A percentile compares a stretch with the other conserved stretches of the same genome.
These are phyloP conservation scores for Notechis scutatus DNA, from an alignment of 2,113 vertebrate species.

Conservation along the genomic window DNA sequence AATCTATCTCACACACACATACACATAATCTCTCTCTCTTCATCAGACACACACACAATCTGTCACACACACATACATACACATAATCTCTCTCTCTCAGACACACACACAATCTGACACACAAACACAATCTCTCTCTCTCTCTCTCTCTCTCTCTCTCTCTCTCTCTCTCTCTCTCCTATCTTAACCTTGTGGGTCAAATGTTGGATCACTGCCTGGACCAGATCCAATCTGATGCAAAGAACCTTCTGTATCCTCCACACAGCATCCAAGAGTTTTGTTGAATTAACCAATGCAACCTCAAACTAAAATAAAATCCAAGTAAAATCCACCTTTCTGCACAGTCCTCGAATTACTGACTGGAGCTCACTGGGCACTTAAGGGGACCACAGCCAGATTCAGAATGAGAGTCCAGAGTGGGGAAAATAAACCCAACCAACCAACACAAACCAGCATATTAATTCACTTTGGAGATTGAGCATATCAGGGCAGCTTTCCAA, in stretches of 20 bases:
- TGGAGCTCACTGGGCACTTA: not conserved
- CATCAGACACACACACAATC: too few relatives aligned
- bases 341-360: not conserved
- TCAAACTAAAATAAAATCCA: not conserved
- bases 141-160: too few relatives aligned
- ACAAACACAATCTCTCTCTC: too few relatives aligned
- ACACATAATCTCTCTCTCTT: too few relatives aligned
- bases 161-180: too few relatives aligned
- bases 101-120: too few relatives aligned
- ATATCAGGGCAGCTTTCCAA: not conserved
- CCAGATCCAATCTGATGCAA: fast-evolving
- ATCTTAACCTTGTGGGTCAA: not conserved
- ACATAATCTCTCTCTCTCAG: too few relatives aligned
- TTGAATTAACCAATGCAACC: not conserved
- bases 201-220: not conserved
- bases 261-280: not conserved
- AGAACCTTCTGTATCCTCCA: not conserved
- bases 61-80: too few relatives aligned
- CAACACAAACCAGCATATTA: not conserved
- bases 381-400: not conserved
- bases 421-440: fast-evolving
- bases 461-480: not conserved
- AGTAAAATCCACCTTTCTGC: not conserved
- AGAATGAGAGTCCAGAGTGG: not conserved
- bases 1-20: too few relatives aligned